A percentile compares a stretch with the other conserved stretches of the same genome.
phyloP scores from a whole-genome alignment of 2,888 invertebrate genomes.

The Erynnis tages region DNA sequence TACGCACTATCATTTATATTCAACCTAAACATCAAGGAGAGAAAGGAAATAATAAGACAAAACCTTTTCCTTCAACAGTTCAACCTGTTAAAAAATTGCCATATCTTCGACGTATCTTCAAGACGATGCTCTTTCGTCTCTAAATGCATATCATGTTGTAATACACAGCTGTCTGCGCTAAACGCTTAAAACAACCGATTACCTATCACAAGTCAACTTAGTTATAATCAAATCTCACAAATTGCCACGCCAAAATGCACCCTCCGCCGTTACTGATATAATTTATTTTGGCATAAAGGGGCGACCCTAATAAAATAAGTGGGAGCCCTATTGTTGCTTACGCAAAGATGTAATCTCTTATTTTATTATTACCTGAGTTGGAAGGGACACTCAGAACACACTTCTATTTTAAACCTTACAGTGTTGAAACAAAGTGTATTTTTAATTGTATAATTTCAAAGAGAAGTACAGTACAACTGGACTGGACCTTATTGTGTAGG shows the following conservation, averaged over 20 bases:
- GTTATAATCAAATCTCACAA: conserved; percentile 53
- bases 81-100: too few relatives aligned
- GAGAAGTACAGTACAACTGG: neutral
- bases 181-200: conserved; percentile 52
- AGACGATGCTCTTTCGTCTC: too few relatives aligned
- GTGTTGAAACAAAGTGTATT: conserved; percentile 17
- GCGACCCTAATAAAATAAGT: conserved; percentile 61
- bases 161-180: conserved; percentile 13
- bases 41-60: too few relatives aligned
- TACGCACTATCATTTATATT: too few relatives aligned
- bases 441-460: conserved; percentile 15
- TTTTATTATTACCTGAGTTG: conserved; percentile 74
- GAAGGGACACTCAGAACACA: conserved; percentile 49
- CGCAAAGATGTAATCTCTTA: conserved; percentile 77
- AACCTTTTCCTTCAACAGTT: too few relatives aligned
- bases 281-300: conserved; percentile 38
- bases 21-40: too few relatives aligned
- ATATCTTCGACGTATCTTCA: too few relatives aligned
- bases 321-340: conserved; percentile 74
- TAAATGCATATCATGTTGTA: neutral
- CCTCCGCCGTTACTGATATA: conserved; percentile 32
- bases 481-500: conserved; percentile 15
- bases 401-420: conserved; percentile 37
- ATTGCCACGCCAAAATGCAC: conserved; percentile 37
- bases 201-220: conserved; percentile 63